A percentile compares a stretch with the other conserved stretches of the same genome.
Conservation (phyloP, 2,797 vertebrate genomes). For the Acanthiza pusilla region DNA sequence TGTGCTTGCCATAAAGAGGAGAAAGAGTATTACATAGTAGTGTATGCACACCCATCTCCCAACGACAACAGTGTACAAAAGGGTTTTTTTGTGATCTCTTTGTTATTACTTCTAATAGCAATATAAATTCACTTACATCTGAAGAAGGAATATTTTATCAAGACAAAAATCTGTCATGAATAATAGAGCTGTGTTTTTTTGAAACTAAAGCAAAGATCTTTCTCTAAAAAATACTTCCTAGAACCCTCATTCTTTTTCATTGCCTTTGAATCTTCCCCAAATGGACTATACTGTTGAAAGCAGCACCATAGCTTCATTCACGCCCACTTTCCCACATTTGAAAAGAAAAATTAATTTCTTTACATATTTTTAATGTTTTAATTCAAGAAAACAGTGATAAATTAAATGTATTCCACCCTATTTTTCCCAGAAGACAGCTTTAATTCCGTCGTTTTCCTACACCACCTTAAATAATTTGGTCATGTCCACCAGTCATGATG, state of each 20-base stretch:
- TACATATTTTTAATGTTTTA: background rate
- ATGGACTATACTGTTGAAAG: background rate
- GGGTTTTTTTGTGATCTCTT: background rate
- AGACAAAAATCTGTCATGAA: background rate
- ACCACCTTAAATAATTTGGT: too few relatives aligned
- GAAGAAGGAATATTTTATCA: background rate
- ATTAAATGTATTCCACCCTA: background rate
- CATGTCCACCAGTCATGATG: background rate
- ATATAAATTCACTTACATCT: rapidly evolving
- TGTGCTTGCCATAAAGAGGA: background rate
- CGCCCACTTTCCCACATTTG: background rate
- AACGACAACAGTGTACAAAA: background rate
- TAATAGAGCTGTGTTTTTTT: background rate
- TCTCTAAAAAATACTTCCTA: background rate
- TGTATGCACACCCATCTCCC: background rate
- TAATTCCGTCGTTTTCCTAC: background rate
- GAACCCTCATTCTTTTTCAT: background rate
- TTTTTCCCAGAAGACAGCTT: background rate
- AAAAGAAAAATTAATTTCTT: background rate
- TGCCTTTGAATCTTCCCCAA: background rate
- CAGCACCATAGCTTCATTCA: background rate
- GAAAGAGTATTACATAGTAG: background rate
- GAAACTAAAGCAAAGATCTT: background rate
- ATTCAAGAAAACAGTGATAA: background rate
- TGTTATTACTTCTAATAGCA: background rate